A percentile compares a stretch with the other conserved stretches of the same genome.
Evolutionary conservation across 1,140 invertebrate genomes (phyloP).

Genomic region (Pogonomyrmex barbatus): DNA sequence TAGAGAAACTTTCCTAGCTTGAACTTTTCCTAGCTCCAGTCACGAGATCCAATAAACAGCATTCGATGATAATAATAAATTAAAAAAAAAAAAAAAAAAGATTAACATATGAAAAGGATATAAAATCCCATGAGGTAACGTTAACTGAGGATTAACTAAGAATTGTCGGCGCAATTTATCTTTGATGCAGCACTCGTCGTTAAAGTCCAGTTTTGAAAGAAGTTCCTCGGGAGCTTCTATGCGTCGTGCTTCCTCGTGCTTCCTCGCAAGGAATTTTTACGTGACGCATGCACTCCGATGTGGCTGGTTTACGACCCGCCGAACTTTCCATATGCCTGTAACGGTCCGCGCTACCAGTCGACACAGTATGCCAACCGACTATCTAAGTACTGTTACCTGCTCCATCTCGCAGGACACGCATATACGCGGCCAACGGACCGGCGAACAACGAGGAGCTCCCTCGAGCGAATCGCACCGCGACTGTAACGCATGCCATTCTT

Average conservation of each 20-base stretch:
- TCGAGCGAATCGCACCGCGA: conserved; percentile 43
- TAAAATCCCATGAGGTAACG: not conserved
- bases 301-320: conserved; percentile 63
- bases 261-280: conserved; percentile 35
- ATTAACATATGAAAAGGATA: not conserved
- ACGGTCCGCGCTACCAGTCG: conserved; percentile 73
- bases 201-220: conserved; percentile 37
- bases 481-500: conserved; percentile 21
- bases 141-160: not conserved
- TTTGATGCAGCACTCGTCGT: not conserved
- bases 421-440: conserved; percentile 45
- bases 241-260: not conserved
- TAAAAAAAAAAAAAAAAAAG: not conserved
- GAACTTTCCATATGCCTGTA: conserved; percentile 78
- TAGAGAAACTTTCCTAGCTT: conserved; percentile 2
- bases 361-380: conserved; percentile 74
- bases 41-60: conserved; percentile 5
- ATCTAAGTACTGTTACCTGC: conserved; percentile 75
- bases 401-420: conserved; percentile 69
- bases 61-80: conserved; percentile 1
- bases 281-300: not conserved
- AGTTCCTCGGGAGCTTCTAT: not conserved
- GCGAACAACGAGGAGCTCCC: conserved; percentile 51
- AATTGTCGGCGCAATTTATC: conserved; percentile 9
- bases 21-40: not conserved